These are phyloP conservation scores for Lethocerus indicus DNA, from an alignment of 1,140 invertebrate genomes.

Conservation along the genomic window DNA sequence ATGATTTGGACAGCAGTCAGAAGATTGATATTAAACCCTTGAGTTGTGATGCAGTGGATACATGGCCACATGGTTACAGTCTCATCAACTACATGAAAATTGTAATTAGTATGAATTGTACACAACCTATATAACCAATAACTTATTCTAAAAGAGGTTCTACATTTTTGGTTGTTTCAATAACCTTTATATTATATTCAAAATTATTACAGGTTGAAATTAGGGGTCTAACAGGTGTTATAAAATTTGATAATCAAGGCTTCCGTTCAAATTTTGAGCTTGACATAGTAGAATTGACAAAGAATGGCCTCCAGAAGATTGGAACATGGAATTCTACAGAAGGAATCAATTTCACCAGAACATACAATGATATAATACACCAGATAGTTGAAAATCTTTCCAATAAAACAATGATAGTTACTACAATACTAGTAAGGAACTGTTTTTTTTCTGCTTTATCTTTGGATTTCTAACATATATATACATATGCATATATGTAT, in stretches of 20 bases:
- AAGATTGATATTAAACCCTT: conserved; percentile 75
- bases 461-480: too few species aligned
- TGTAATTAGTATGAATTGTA: conserved; percentile 34
- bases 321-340: conserved; percentile 78
- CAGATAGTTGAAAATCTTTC: conserved; percentile 73
- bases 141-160: neutral
- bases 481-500: too few species aligned
- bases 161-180: neutral
- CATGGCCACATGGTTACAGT: conserved; percentile 87
- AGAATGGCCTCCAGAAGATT: conserved; percentile 63
- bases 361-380: conserved; percentile 63
- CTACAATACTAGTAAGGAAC: conserved; percentile 81
- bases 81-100: conserved; percentile 97
- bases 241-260: conserved; percentile 88
- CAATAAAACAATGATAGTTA: conserved; percentile 83
- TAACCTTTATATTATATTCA: neutral
- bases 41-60: conserved; percentile 75
- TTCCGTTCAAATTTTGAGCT: conserved; percentile 80
- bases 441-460: too few species aligned
- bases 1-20: conserved; percentile 77
- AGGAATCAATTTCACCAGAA: conserved; percentile 79
- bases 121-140: neutral
- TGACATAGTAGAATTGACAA: conserved; percentile 74
- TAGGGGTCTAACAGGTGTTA: conserved; percentile 76
- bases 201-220: conserved; percentile 58